Percentiles rank a stretch among this genome's conserved stretches.
Conservation (phyloP, 35 echinoderm and acorn worm species). For the Lytechinus variegatus region DNA sequence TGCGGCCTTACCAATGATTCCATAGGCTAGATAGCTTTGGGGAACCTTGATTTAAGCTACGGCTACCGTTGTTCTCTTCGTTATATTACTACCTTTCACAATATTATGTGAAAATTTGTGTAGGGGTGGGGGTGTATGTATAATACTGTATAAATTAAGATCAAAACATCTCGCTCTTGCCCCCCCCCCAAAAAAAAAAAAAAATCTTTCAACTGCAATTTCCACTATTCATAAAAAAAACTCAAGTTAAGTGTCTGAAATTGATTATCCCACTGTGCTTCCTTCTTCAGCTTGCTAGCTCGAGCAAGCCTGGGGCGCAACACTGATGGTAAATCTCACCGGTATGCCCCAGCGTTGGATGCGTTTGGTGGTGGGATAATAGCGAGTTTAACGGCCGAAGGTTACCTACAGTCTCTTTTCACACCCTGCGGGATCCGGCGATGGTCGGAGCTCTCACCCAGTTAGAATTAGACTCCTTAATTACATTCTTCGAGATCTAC, state of each 20-base stretch:
- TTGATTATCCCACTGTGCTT: neutral
- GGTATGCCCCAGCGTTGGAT: neutral
- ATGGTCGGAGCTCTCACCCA: neutral
- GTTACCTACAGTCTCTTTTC: neutral
- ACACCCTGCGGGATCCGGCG: neutral
- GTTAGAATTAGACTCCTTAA: slow-evolving; percentile 12
- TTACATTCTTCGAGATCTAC: slow-evolving; percentile 2
- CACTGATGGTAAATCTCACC: neutral
- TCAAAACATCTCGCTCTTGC: no score
- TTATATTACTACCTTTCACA: no score
- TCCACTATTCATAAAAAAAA: neutral
- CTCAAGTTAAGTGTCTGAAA: neutral
- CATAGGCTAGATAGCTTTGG: no score
- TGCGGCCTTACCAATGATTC: no score
- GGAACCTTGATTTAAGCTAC: no score
- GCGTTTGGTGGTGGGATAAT: neutral
- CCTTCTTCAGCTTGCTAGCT: neutral
- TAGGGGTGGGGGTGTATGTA: no score
- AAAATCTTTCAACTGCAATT: neutral
- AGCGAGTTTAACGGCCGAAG: neutral
- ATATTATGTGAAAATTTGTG: no score
- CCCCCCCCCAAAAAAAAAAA: no score
- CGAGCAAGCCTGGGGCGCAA: neutral
- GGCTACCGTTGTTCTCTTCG: no score
- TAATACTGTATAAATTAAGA: no score